These are phyloP conservation scores for Pseudoips prasinana DNA, from an alignment of 2,888 invertebrate species.

Conservation along the genomic window DNA sequence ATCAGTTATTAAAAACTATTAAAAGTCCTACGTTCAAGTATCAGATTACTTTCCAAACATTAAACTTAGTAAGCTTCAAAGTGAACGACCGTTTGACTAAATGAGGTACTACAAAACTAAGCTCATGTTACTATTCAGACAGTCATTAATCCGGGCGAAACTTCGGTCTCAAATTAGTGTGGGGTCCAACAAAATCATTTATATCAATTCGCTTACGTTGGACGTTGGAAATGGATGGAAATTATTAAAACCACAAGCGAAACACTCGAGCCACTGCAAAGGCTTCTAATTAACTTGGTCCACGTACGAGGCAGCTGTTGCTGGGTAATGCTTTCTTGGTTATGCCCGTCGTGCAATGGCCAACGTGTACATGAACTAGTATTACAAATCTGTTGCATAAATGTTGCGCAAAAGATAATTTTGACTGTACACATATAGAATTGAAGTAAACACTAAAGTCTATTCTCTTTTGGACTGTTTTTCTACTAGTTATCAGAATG, in stretches of 20 bases:
- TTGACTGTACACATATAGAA: too few species aligned
- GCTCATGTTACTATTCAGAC: conserved; percentile 36
- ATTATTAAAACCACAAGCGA: conserved; percentile 70
- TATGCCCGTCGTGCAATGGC: conserved; percentile 40
- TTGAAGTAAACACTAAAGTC: too few species aligned
- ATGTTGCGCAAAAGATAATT: too few species aligned
- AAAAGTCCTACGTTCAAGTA: too few species aligned
- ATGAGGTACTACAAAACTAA: conserved; percentile 29
- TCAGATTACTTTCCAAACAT: conserved; percentile 12
- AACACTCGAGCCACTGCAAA: conserved; percentile 44
- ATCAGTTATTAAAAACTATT: too few species aligned
- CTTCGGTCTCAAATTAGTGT: conserved; percentile 42
- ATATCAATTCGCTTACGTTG: conserved; percentile 60
- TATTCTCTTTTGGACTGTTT: too few species aligned
- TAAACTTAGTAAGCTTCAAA: conserved; percentile 33
- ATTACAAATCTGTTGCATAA: too few species aligned
- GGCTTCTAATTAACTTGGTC: conserved; percentile 71
- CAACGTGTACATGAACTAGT: background rate
- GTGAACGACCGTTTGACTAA: conserved; percentile 39
- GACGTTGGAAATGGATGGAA: conserved; percentile 58
- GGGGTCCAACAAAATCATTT: conserved; percentile 52
- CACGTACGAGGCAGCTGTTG: conserved; percentile 56
- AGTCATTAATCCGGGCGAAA: conserved; percentile 37
- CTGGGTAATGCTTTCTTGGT: conserved; percentile 49
- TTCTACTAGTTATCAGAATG: too few species aligned